Base-by-base conservation (phyloP, 2,113 vertebrate genomes). In the Coptodon rendalli region DNA sequence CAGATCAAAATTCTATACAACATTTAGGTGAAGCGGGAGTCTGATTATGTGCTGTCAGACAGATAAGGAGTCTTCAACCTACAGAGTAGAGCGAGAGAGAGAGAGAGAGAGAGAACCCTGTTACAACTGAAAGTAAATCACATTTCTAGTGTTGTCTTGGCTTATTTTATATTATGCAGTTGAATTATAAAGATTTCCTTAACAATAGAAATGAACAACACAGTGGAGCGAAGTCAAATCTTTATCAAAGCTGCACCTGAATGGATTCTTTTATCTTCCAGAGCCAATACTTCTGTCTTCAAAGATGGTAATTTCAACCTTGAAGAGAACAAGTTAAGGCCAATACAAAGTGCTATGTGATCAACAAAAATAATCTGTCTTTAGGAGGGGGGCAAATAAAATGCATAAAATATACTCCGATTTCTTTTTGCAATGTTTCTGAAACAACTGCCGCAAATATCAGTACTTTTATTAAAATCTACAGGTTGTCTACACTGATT, bases 241-340 rank as follows among this genome's bases (percentile, higher is more conserved):
- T 80, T 80, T 11, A 34, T 36, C 53, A 29, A 36, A 66, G 53
- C 68, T n/a, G 13, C 14, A 79, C 4, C 5, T 63, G 40, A 80
- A 50, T 7, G 3, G 78, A 84, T 89, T 91, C 93, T 96, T 96
- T 97, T 98, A 99, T 98, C 98, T 99, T 94, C 97, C 97, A 38
- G 97, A 97, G 89, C 95, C 97, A 95, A 98, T 96, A 90, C 96
- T 97, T 97, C 98, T 98, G 97, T 99, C 98, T 97, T 99, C 98
- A 95, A 97, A 99, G 93, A 99, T 97, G 88, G 97, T 98, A 54
- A 99, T 97, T 97, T 99, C 98, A 96, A 99, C 97, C 98, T 99
- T 93, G 79, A 94, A 81, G 89, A 86, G 12, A 89, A 59, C 17
- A 84, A 88, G 93, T 97, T 96, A 98, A 95, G 97, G 91, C 96